Base-by-base conservation (phyloP, 2,797 vertebrate genomes). In the Pygocentrus nattereri region DNA sequence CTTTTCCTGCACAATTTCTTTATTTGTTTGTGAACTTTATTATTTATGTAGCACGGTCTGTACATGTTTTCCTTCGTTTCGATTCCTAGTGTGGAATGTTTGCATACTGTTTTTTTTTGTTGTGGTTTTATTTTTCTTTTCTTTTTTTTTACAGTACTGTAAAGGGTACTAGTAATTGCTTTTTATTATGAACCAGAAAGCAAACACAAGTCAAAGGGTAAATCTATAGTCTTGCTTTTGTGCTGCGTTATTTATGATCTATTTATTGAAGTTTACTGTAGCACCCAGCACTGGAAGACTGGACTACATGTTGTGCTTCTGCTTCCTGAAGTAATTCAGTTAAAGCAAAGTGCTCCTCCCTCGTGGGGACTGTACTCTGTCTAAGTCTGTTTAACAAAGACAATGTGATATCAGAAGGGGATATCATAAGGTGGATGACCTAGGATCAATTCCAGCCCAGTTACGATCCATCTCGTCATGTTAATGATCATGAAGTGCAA, bases 181-280 rank as follows among this genome's bases (percentile, higher is more conserved):
- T 76, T 54, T 82, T 25, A 84, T 69, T 44, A 77, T 23, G 56
- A 47, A 47, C 3, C 69, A 19, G 47, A 47, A 44, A 69, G 38
- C 6, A 71, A 64, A 64, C 27, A 31, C 61, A 64, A 16, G 16
- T 79, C 68, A 59, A 70, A 31, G 23, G 49, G 52, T 44, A 74
- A 58, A 67, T 82, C 59, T 76, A 72, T 87, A 74, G 74, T 80
- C 56, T 85, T 78, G 74, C 65, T n/a, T 52, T 47, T 79, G 58
- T 79, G 61, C 38, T 74, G 74, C 79, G 10, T 67, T 76, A 79
- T 81, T 84, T 79, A 80, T 86, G 13, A 69, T 67, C 23, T 87
- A 89, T 90, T 92, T 89, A 90, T 90, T 89, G 78, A 84, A 68
- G 47, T 47, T 82, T 86, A 49, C 68, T 86, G 68, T 89, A 88